Evolutionary conservation across 2,113 vertebrate species (phyloP).

Genomic region (Herpetotheres cachinnans): DNA sequence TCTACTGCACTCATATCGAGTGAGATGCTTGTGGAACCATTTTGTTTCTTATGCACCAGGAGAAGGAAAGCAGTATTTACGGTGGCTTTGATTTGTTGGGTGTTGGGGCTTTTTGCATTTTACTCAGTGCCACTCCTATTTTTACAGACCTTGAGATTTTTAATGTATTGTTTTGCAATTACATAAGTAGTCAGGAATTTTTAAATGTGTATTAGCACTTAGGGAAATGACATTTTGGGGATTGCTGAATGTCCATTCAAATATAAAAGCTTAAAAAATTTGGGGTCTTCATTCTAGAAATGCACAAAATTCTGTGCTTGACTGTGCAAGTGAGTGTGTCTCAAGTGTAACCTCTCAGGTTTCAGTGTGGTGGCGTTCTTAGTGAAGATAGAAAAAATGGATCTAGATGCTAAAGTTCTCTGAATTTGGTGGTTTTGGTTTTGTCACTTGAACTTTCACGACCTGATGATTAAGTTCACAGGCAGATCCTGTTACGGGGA

Average conservation of each 20-base stretch:
- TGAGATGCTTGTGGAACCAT: not conserved
- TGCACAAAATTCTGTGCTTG: not conserved
- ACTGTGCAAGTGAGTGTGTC: not conserved
- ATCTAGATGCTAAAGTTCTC: not conserved
- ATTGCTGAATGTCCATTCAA: not conserved
- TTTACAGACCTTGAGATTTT: not conserved
- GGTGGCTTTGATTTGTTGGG: not conserved
- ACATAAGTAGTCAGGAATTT: not conserved
- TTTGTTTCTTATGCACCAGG: not conserved
- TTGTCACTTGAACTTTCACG: not conserved
- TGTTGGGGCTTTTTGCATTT: not conserved
- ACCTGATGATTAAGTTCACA: not conserved
- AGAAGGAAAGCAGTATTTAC: not conserved
- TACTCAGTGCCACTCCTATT: not conserved
- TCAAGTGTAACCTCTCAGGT: not conserved
- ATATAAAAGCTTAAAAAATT: not conserved
- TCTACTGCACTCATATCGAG: not conserved
- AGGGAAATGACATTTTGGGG: not conserved
- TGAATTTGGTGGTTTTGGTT: not conserved
- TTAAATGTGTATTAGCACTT: not conserved
- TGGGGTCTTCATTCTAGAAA: not conserved
- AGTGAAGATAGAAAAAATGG: not conserved
- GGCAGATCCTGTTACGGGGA: not conserved
- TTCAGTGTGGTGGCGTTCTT: not conserved
- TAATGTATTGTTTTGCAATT: not conserved